These are phyloP conservation scores for Meliscaeva auricollis DNA, from an alignment of 2,888 invertebrate species.

Conservation along the genomic window DNA sequence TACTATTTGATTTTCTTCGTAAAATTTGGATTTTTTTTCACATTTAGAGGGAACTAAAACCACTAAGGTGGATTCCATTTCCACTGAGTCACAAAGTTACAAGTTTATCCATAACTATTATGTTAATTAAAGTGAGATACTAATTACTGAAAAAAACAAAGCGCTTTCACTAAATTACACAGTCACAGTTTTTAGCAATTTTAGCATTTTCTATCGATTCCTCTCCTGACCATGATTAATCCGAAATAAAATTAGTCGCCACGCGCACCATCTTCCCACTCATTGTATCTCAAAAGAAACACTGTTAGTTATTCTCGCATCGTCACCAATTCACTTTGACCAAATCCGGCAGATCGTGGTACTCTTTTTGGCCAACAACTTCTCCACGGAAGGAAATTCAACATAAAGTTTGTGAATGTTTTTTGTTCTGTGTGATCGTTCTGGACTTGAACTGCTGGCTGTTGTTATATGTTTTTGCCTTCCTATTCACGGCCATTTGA, in stretches of 20 bases:
- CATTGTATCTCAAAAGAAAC: conserved; percentile 42
- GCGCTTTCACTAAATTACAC: too few relatives aligned
- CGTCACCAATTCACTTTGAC: conserved; percentile 70
- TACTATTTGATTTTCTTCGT: too few relatives aligned
- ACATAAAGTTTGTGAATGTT: conserved; percentile 43
- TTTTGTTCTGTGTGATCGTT: conserved; percentile 26
- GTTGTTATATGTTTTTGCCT: conserved; percentile 22
- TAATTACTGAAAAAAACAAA: too few relatives aligned
- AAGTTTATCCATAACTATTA: too few relatives aligned
- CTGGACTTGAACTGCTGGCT: conserved; percentile 5
- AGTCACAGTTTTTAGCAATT: too few relatives aligned
- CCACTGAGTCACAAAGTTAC: too few relatives aligned
- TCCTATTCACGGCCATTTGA: conserved; percentile 20
- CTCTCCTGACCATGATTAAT: background rate
- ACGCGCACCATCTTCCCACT: conserved; percentile 63
- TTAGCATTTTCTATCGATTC: background rate
- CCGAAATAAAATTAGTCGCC: conserved; percentile 37
- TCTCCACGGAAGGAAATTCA: conserved; percentile 69
- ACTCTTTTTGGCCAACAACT: conserved; percentile 65
- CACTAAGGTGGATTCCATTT: too few relatives aligned
- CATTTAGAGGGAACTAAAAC: too few relatives aligned
- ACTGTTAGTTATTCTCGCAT: conserved; percentile 52
- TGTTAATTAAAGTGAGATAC: too few relatives aligned
- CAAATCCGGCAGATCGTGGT: conserved; percentile 56
- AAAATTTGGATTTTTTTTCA: too few relatives aligned